Evolutionary conservation across 1,140 invertebrate genomes (phyloP), one percentile per base, ranked within the genome.

Genomic region (Cherax destructor): DNA sequence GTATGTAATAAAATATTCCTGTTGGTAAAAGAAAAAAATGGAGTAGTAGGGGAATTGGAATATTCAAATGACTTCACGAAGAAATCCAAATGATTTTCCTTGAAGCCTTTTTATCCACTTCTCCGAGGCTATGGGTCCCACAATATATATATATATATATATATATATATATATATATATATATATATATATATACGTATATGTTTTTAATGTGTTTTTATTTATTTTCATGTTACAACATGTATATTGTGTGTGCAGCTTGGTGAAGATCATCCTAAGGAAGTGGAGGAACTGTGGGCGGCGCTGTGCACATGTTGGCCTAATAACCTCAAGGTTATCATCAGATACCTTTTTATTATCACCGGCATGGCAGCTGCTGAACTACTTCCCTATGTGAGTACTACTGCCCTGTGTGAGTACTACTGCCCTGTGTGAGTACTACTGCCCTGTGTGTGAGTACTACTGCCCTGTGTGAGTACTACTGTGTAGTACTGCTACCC

Each of bases 291-390:
- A 94, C 95, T 99, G 18, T 99, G 99, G 99, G 97, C 98, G 52
- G 98, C 98, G 21, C 95, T 99, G 21, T 99, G 98, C 93, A 96
- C 97, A 9, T 99, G 98, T 93, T 99, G 98, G 98, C 97, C 98
- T 0, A 98, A 98, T 94, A 99, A 99, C 95, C 95, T 99, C 50
- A 98, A 98, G 95, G 98, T 99, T 21, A 99, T 99, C 91, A 97
- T 99, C 91, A 96, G 99, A n/a, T 99, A 99, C 95, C 95, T 99
- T 41, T 97, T 99, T 90, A 99, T 99, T 92, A 97, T 99, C 50
- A 98, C 98, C 3, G 98, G 98, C 77, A 97, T 99, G 96, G 98
- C 99, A 7, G 98, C 99, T 10, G 97, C 97, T 92, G 98, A 99
- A 95, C 95, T 99, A 2, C 95, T 99, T 30, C 97, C 96, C 76